Conservation (phyloP, 2,888 invertebrate species). For the Scotopteryx bipunctaria region DNA sequence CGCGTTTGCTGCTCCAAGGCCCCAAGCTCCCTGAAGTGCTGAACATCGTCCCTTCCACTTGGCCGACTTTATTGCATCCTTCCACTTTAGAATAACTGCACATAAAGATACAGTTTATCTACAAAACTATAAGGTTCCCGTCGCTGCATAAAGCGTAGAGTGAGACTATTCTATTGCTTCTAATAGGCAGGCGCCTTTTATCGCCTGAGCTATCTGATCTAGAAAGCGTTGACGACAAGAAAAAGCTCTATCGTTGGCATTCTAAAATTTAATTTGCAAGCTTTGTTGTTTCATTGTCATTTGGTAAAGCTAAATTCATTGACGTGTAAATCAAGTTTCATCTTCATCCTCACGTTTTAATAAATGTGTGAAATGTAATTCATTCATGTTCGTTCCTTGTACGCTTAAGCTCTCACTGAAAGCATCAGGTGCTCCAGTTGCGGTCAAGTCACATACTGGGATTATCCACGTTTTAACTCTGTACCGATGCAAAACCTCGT, state of each 20-base stretch:
- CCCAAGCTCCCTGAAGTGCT: neutral
- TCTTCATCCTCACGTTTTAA: slow-evolving; percentile 1
- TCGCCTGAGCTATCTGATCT: neutral
- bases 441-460: slow-evolving; percentile 18
- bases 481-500: slow-evolving; percentile 21
- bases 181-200: neutral
- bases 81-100: slow-evolving; percentile 8
- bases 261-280: neutral
- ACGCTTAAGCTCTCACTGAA: slow-evolving; percentile 1
- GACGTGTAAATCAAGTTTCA: neutral
- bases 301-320: neutral
- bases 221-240: neutral
- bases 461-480: slow-evolving; percentile 28
- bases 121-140: neutral
- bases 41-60: slow-evolving; percentile 1
- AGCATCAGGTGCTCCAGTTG: slow-evolving; percentile 11
- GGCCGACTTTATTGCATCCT: slow-evolving; percentile 11
- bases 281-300: neutral
- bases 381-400: neutral
- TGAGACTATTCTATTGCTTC: neutral
- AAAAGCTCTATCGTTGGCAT: neutral
- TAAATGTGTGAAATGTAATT: neutral
- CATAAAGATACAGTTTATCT: slow-evolving; percentile 5
- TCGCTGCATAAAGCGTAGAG: neutral
- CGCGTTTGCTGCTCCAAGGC: neutral